Base-by-base conservation (phyloP, 2,797 vertebrate genomes). In the Arctocebus calabarensis region DNA sequence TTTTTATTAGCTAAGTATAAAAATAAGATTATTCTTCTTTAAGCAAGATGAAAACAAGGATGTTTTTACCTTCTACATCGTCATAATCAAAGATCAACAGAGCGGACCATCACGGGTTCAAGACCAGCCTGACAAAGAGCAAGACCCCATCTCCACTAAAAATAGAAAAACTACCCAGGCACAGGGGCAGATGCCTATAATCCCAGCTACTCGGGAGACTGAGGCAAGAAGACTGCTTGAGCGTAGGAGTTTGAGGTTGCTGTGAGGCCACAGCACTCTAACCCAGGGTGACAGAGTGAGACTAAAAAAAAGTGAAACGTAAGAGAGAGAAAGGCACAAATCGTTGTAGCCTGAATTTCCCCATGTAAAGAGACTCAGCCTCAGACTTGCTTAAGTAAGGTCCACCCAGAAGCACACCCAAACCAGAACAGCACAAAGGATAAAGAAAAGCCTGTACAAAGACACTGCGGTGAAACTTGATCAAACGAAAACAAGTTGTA, bases 1-100 rank as follows among this genome's bases (percentile, higher is more conserved):
- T n/a, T 83, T 79, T 45, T 45, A 84, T 64, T 66, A 71, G 59
- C 52, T 78, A 86, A 55, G 45, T 25, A 57, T 43, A 78, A 89
- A 93, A 78, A 25, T 0, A 34, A 23, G 19, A 87, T n/a, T 43
- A 29, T 52, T 52, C 14, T 52, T 52, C 48, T 52, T 52, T 52
- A 52, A 16, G 48, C 43, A 27, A 34, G 71, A 68, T 43, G 29
- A 84, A 77, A 66, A 27, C 13, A 11, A 34, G 48, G 3, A 32
- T 43, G 10, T 77, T 66, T 73, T 48, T 12, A 59, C 66, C 70
- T 52, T 17, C 0, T 3, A 55, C 79, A 68, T 48, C 79, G 62
- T 48, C 14, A 7, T 10, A 27, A 52, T 40, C 23, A 7, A 43
- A 0, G 13, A 37, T 27, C 11, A 59, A 55, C 45, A 77, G 27